phyloP scores from a whole-genome alignment of 2,888 invertebrate species.

The Ceraclea dissimilis region DNA sequence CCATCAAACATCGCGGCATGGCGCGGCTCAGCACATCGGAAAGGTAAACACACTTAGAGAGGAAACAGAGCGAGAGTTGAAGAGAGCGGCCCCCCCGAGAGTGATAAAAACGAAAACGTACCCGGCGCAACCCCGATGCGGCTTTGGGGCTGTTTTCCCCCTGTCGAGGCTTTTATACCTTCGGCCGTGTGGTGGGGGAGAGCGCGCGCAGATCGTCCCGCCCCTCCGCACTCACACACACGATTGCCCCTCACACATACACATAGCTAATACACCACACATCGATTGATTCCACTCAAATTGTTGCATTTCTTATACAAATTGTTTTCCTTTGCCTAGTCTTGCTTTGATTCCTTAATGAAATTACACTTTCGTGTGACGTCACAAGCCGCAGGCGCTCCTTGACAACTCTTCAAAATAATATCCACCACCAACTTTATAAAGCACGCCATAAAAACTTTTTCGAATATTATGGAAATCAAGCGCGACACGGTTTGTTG shows the following conservation, averaged over 20 bases:
- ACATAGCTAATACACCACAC: constrained; percentile 6
- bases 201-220: constrained; percentile 24
- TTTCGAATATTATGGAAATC: not conserved
- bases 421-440: not conserved
- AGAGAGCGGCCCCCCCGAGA: constrained; percentile 26
- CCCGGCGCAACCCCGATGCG: constrained; percentile 49
- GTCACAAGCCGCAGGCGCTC: too few species aligned
- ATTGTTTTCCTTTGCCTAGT: constrained; percentile 22
- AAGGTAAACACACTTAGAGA: constrained; percentile 9
- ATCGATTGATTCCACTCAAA: constrained; percentile 26
- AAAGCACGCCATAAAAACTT: not conserved
- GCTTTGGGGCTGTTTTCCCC: constrained; percentile 35
- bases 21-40: constrained; percentile 46
- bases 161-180: constrained; percentile 45
- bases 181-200: constrained; percentile 26
- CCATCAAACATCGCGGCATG: constrained; percentile 94
- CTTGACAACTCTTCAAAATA: too few species aligned
- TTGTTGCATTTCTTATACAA: constrained; percentile 25
- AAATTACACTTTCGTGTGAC: constrained; percentile 10
- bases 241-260: constrained; percentile 3
- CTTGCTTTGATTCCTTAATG: constrained; percentile 19
- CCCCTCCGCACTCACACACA: constrained; percentile 26
- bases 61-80: constrained; percentile 24
- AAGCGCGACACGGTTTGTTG: not conserved
- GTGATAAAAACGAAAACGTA: constrained; percentile 20